Conservation (phyloP, 1,140 invertebrate genomes). For the Zophobas morio region DNA sequence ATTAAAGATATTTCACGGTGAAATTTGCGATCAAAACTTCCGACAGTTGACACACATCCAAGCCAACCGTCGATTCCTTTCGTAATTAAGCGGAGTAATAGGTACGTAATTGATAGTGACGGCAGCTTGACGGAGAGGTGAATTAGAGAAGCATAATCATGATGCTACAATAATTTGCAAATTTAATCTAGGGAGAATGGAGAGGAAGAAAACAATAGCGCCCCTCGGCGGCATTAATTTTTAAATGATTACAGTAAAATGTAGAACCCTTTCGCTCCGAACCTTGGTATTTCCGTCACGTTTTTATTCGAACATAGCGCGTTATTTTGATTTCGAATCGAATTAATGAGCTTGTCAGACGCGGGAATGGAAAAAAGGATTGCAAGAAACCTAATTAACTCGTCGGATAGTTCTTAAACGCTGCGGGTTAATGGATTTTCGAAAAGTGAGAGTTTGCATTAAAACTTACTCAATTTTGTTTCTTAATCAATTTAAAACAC, state of each 20-base stretch:
- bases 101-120: conserved; percentile 23
- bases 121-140: conserved; percentile 27
- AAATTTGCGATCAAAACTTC: conserved; percentile 12
- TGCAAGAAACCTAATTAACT: conserved; percentile 27
- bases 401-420: conserved; percentile 17
- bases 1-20: no score
- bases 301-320: conserved; percentile 30
- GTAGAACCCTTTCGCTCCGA: conserved; percentile 3
- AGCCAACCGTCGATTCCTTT: neutral
- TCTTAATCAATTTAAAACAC: conserved; percentile 45
- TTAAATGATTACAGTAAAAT: conserved; percentile 24
- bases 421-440: conserved; percentile 1
- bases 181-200: conserved; percentile 31
- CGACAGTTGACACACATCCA: conserved; percentile 20
- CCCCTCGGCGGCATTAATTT: conserved; percentile 19
- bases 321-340: conserved; percentile 36
- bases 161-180: conserved; percentile 32
- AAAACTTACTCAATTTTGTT: conserved; percentile 37
- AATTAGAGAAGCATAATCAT: conserved; percentile 35
- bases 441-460: conserved; percentile 25
- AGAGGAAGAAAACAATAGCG: neutral
- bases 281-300: conserved; percentile 19
- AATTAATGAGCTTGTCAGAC: conserved; percentile 32
- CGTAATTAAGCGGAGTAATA: conserved; percentile 30
- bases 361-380: conserved; percentile 10